A percentile compares a stretch with the other conserved stretches of the same genome.
Conservation (phyloP, 2,113 vertebrate species). For the Albula goreensis region DNA sequence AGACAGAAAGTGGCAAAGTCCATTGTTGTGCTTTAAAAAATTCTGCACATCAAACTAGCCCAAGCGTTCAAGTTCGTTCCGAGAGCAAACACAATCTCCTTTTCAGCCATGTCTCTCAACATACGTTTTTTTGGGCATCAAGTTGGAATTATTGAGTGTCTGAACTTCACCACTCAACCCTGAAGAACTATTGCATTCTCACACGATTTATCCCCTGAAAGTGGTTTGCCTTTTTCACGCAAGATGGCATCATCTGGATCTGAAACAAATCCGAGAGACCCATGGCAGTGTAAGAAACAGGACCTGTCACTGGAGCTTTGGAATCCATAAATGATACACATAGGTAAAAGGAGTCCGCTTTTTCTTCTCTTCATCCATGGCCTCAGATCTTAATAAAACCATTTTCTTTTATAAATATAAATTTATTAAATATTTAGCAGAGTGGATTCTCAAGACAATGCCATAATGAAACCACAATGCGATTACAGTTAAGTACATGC, state of each 20-base stretch:
- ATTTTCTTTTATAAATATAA: constrained; percentile 53
- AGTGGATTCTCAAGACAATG: constrained; percentile 54
- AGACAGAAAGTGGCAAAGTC: not conserved
- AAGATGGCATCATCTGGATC: constrained; percentile 25
- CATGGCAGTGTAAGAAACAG: constrained; percentile 39
- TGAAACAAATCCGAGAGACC: constrained; percentile 25
- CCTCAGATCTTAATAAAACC: constrained; percentile 58
- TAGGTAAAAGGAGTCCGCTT: constrained; percentile 59
- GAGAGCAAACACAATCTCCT: not conserved
- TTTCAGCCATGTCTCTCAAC: not conserved
- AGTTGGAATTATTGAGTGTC: not conserved
- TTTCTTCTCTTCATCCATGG: constrained; percentile 42
- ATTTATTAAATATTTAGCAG: constrained; percentile 63
- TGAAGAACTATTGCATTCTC: not conserved
- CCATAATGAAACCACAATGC: constrained; percentile 40
- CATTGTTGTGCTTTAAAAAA: not conserved
- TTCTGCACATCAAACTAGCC: not conserved
- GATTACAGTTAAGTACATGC: constrained; percentile 21
- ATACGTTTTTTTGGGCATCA: not conserved
- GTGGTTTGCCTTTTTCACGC: constrained; percentile 17
- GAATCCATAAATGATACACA: constrained; percentile 60
- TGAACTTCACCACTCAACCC: constrained; percentile 8
- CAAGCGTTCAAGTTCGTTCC: not conserved
- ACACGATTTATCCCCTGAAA: constrained; percentile 24
- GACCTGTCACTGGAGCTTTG: constrained; percentile 43